Conservation (phyloP, 1,140 invertebrate genomes). For the Tetragonula clypearis region DNA sequence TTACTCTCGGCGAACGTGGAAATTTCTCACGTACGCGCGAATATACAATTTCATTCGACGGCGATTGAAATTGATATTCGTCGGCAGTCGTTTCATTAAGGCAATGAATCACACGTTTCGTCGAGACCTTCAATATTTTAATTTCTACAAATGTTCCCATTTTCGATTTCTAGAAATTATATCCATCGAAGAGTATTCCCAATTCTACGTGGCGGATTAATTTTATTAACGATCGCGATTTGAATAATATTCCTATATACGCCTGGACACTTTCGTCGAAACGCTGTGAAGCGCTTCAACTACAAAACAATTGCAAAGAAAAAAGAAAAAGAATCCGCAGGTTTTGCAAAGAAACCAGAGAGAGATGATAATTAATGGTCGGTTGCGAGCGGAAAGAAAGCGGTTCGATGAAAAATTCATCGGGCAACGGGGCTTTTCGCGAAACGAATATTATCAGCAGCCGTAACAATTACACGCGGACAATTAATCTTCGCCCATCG, state of each 20-base stretch:
- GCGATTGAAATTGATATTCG: too few species aligned
- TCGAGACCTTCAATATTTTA: too few species aligned
- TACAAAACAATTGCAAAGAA: not conserved
- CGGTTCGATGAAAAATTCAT: not conserved
- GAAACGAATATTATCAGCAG: not conserved
- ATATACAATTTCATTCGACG: not conserved
- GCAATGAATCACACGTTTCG: too few species aligned
- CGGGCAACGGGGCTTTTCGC: not conserved
- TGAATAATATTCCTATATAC: too few species aligned
- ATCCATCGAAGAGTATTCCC: too few species aligned
- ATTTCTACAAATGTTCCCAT: too few species aligned
- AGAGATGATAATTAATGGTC: not conserved
- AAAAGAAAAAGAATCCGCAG: not conserved
- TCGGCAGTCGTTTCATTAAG: too few species aligned
- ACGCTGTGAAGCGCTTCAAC: not conserved
- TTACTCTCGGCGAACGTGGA: not conserved
- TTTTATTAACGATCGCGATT: too few species aligned
- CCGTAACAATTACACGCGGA: not conserved
- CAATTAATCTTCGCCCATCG: constrained; percentile 28
- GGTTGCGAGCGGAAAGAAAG: not conserved
- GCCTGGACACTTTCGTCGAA: too few species aligned
- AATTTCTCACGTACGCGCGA: not conserved
- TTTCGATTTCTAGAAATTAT: too few species aligned
- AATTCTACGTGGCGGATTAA: too few species aligned
- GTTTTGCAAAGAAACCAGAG: not conserved